These are phyloP conservation scores for Parochlus steinenii DNA, from an alignment of 2,888 invertebrate species.

Conservation along the genomic window DNA sequence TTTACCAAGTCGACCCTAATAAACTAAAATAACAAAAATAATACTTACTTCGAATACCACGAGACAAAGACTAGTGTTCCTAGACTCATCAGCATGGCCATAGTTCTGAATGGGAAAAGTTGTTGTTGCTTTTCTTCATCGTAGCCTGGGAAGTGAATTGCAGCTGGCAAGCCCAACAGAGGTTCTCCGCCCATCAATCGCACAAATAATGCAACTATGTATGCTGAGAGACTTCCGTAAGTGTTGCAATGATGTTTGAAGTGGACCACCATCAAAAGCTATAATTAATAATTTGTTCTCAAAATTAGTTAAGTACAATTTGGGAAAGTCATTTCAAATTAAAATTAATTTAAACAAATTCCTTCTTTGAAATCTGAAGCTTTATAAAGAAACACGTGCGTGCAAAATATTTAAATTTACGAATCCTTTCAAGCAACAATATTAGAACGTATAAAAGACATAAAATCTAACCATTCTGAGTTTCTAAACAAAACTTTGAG, in stretches of 20 bases:
- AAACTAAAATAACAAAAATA: not conserved
- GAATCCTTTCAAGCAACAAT: no score
- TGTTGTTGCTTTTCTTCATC: conserved; percentile 49
- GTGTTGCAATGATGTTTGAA: conserved; percentile 89
- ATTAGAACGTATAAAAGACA: no score
- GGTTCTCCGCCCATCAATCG: conserved; percentile 80
- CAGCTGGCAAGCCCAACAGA: conserved; percentile 59
- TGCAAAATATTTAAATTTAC: no score
- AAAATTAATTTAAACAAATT: no score
- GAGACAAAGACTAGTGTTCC: conserved; percentile 65
- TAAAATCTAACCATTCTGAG: no score
- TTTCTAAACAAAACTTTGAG: no score
- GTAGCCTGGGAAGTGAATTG: conserved; percentile 78
- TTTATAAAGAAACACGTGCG: no score
- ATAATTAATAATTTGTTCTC: conserved; percentile 20
- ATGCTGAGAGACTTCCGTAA: conserved; percentile 86
- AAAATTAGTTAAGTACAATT: not conserved
- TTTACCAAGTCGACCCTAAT: not conserved
- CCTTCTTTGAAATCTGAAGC: no score
- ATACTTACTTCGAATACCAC: conserved; percentile 52
- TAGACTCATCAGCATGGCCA: conserved; percentile 82
- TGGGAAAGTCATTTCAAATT: no score
- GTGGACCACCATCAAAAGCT: conserved; percentile 93
- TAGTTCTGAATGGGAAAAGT: conserved; percentile 88
- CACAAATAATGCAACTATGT: conserved; percentile 66